Percentiles rank a stretch among this genome's conserved stretches.
phyloP scores from a whole-genome alignment of 2,888 invertebrate genomes.

The Trichogramma evanescens region DNA sequence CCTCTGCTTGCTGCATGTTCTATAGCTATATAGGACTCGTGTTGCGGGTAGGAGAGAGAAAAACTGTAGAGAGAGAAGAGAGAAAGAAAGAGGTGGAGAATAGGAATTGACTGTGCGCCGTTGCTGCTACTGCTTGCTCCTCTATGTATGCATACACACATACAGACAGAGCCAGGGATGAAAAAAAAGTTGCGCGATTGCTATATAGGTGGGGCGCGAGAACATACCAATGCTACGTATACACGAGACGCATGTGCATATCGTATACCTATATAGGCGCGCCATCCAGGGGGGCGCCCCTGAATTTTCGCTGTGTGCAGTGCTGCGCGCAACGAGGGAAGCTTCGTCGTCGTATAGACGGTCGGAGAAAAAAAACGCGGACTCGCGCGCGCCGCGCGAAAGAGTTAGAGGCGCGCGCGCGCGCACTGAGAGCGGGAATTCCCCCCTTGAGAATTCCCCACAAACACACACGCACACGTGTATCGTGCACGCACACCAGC shows the following conservation, averaged over 20 bases:
- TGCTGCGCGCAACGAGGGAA: neutral
- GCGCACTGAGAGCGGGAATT: conserved; percentile 21
- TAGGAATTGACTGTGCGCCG: conserved; percentile 20
- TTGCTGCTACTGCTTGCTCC: too few species aligned
- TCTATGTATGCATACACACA: neutral
- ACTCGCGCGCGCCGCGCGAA: neutral
- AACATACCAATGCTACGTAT: too few species aligned
- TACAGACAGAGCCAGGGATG: conserved; percentile 2
- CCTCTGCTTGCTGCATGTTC: conserved; percentile 3
- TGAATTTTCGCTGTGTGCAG: neutral
- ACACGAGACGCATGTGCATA: too few species aligned
- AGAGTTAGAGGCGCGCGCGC: conserved; percentile 6
- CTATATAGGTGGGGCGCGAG: too few species aligned
- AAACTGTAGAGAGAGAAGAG: conserved; percentile 6
- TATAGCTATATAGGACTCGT: neutral
- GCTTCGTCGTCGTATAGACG: neutral
- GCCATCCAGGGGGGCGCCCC: conserved; percentile 7
- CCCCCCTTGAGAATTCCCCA: neutral
- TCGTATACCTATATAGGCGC: too few species aligned
- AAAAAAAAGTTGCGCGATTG: neutral
- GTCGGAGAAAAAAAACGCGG: conserved; percentile 9
- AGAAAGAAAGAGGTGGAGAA: conserved; percentile 14
- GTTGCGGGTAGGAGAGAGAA: neutral
- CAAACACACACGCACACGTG: too few species aligned
- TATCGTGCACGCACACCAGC: too few species aligned